Base-by-base conservation (phyloP, 1,140 invertebrate species). In the Drosophila orena region DNA sequence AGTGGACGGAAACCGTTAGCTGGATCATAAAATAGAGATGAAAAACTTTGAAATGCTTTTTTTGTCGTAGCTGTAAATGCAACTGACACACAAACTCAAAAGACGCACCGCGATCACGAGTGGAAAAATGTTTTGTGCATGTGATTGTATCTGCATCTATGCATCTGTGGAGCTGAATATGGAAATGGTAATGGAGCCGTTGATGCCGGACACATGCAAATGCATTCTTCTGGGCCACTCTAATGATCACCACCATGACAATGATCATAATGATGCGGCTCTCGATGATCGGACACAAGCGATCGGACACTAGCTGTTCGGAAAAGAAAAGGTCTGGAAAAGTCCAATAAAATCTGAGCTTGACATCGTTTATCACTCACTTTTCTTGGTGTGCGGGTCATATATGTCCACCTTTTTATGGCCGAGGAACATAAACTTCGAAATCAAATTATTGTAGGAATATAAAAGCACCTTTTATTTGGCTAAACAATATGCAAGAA, bases 31-130 rank as follows among this genome's bases (percentile, higher is more conserved):
- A 83, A 81, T 75, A 66, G 46, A 79, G 35, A 65, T 44, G 50
- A 69, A 57, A 71, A 78, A 60, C 64, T 70, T 70, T 53, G 74
- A 86, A 78, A 78, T 74, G 76, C 44, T 58, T 50, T 71, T 71
- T 49, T 40, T 50, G 37, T 60, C 59, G 43, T 83, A 79, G 81
- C 81, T 70, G 78, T 86, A 86, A 86, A 77, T 71, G 79, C 83
- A 81, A 78, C 81, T 88, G 81, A 81, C 81, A 86, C 81, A 86
- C 79, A 85, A 76, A 77, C 42, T 27, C 43, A 14, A 27, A 37
- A 70, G 43, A 77, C 74, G 64, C 72, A 70, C 56, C 43, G 30
- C 55, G 73, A 46, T 59, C 46, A 65, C 56, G 50, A 38, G 43
- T 27, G 43, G 44, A 34, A 38, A 38, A 58, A 38, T 47, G 66